phyloP scores from a whole-genome alignment of 2,797 vertebrate species.

The Thalassophryne amazonica region DNA sequence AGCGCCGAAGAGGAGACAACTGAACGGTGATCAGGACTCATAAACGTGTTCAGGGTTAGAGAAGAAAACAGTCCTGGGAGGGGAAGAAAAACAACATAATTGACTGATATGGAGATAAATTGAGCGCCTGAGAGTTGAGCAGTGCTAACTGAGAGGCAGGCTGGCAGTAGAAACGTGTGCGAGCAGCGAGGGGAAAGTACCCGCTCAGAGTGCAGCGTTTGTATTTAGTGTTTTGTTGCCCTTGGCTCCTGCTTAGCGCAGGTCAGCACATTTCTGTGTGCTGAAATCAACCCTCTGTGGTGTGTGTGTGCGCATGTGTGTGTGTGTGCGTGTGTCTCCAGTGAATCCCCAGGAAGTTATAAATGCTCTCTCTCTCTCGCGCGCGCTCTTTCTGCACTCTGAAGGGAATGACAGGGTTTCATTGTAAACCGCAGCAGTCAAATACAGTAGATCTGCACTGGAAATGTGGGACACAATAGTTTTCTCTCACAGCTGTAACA shows the following conservation, averaged over 20 bases:
- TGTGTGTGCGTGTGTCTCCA: slow-evolving; percentile 45
- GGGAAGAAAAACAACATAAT: background rate
- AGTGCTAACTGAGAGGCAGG: slow-evolving; percentile 8
- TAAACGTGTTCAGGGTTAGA: background rate
- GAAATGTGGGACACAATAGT: slow-evolving; percentile 1
- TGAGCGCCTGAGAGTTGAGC: too few species aligned
- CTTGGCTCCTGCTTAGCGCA: slow-evolving; percentile 79
- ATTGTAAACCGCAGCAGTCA: slow-evolving; percentile 18
- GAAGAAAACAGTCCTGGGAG: background rate
- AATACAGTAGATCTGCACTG: slow-evolving; percentile 1
- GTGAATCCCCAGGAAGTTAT: slow-evolving; percentile 77
- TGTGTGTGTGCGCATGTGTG: slow-evolving; percentile 48
- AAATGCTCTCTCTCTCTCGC: slow-evolving; percentile 46
- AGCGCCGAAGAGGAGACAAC: background rate
- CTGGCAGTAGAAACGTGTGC: slow-evolving; percentile 54
- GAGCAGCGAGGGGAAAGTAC: slow-evolving; percentile 76
- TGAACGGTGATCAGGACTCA: background rate
- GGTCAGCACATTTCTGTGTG: slow-evolving; percentile 88
- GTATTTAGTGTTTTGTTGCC: slow-evolving; percentile 82
- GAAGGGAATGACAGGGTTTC: slow-evolving; percentile 27
- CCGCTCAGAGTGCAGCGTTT: slow-evolving; percentile 73
- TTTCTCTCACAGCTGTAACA: background rate
- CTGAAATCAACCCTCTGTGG: slow-evolving; percentile 82
- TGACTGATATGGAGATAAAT: too few species aligned
- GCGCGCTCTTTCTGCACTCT: slow-evolving; percentile 32